Evolutionary conservation across 2,113 vertebrate species (phyloP).

Genomic region (Paramormyrops kingsleyae): DNA sequence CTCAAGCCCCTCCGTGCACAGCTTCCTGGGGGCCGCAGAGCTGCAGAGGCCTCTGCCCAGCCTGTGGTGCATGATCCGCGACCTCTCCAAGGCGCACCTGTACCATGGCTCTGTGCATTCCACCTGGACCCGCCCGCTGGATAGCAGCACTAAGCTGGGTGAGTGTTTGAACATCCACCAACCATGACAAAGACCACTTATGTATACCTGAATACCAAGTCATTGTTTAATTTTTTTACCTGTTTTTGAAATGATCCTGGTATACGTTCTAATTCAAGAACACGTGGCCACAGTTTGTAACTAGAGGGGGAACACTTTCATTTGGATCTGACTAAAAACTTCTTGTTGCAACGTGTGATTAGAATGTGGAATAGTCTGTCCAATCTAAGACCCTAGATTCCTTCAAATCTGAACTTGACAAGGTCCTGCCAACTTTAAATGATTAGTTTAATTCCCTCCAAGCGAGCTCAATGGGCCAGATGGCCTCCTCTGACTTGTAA

Average conservation of each 20-base stretch:
- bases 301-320: not conserved
- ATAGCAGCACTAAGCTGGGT: constrained; percentile 83
- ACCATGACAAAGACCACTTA: not conserved
- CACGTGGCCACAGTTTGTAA: not conserved
- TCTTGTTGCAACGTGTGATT: not conserved
- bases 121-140: constrained; percentile 75
- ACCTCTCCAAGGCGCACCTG: constrained; percentile 72
- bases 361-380: not conserved
- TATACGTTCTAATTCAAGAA: not conserved
- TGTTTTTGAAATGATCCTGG: no score
- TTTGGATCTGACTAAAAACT: not conserved
- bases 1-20: constrained; percentile 71
- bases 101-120: constrained; percentile 77
- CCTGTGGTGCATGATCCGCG: constrained; percentile 75
- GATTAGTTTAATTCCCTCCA: not conserved
- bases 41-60: constrained; percentile 67
- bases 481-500: not conserved
- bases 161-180: constrained; percentile 34
- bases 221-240: not conserved
- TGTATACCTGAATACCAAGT: not conserved
- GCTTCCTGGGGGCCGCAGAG: constrained; percentile 79
- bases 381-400: not conserved
- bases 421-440: not conserved
- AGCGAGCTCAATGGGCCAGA: not conserved
- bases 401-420: not conserved